Evolutionary conservation across 2,113 vertebrate genomes (phyloP), one percentile per base, ranked within the genome.

Genomic region (Perca schrenkii): DNA sequence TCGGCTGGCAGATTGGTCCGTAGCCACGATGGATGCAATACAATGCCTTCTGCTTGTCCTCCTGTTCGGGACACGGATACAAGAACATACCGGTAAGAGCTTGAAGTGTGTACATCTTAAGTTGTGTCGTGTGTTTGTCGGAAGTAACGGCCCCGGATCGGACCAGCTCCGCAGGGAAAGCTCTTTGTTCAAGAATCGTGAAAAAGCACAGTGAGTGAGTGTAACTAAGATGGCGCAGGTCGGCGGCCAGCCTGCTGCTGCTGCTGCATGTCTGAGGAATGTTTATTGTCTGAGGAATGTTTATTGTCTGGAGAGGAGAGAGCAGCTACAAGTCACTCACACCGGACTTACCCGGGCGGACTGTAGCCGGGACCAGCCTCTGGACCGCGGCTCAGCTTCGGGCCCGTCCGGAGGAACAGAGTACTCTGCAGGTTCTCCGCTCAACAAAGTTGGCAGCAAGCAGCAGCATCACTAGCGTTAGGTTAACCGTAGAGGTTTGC

Each of bases 221-320:
- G 65, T 90, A 92, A 93, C 94, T 95, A 96, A 96, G 95, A 96
- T 96, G 95, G 95, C 95, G 95, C 95, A 90, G 94, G 93, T 95
- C 94, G 90, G 91, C 77, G 90, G 89, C 86, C 90, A 94, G 88
- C 84, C 57, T 58, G 40, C 40, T 43, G 40, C 82, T 84, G 80
- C 89, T 75, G 82, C 92, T 93, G 90, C 85, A 88, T 89, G 93
- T 91, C 87, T 90, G 60, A 91, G 89, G 93, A 94, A 94, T 94
- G 89, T 93, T 91, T 93, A 90, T 95, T 94, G 92, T 93, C 86
- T 90, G 65, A 46, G 56, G 22, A 5, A 94, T 94, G 89, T 93
- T 91, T 93, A 91, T 95, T 94, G 92, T 93, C 85, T 90, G 16
- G 4, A 28, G 6, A 15, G 16, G 28, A 19, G 58, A 19, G n/a